Evolutionary conservation across 92 coral and sea anemone species (phyloP).

Genomic region (Porites evermanni): DNA sequence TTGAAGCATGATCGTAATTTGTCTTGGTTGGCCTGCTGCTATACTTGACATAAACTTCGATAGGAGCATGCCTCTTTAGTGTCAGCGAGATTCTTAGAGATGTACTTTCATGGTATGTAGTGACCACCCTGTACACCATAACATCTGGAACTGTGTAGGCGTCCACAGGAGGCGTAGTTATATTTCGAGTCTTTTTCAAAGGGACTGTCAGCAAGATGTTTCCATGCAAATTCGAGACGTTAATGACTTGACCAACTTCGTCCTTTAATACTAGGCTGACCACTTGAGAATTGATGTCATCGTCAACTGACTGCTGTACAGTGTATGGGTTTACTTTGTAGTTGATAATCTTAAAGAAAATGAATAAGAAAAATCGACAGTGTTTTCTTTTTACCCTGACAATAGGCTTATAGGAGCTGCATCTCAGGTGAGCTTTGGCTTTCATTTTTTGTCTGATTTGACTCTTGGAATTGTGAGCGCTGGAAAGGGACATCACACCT

Average conservation of each 20-base stretch:
- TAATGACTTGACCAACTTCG: background rate
- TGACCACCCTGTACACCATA: conserved; percentile 15
- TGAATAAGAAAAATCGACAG: background rate
- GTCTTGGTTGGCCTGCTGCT: conserved; percentile 9
- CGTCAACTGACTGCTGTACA: background rate
- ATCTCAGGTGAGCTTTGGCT: too few relatives aligned
- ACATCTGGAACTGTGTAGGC: conserved; percentile 27
- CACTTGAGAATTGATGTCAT: background rate
- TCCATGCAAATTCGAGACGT: background rate
- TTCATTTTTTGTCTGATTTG: too few relatives aligned
- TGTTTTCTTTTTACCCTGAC: too few relatives aligned
- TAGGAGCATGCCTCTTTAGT: background rate
- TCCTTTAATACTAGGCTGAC: conserved; percentile 15
- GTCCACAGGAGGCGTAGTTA: background rate
- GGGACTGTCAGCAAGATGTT: conserved; percentile 14
- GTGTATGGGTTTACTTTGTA: conserved; percentile 20
- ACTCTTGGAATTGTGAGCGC: too few relatives aligned
- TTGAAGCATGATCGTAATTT: conserved; percentile 2
- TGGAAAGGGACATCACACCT: too few relatives aligned
- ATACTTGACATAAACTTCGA: conserved; percentile 21
- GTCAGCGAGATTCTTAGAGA: background rate
- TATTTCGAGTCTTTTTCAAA: background rate
- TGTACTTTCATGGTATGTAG: background rate
- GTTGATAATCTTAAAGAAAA: conserved; percentile 5
- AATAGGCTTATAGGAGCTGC: too few relatives aligned